Evolutionary conservation across 2,888 invertebrate species (phyloP), one percentile per base, ranked within the genome.

Genomic region (Drosophila nr. medialis): DNA sequence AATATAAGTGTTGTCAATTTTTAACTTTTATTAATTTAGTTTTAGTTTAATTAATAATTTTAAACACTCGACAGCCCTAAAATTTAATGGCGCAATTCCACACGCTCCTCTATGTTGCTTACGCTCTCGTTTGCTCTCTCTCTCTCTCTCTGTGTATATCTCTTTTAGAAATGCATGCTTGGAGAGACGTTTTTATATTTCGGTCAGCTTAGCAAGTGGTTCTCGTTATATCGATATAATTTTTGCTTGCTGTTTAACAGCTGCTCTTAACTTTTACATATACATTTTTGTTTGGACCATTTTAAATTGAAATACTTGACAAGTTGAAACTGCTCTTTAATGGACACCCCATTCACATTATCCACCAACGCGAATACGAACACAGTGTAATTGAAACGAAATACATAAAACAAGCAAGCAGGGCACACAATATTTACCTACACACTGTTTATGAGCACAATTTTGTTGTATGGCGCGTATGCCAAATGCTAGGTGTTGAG

Each of bases 381-480:
- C 45, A 24, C 5, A 60, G 30, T 63, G 24, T n/a, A 29, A 32
- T 5, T 11, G 54, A 38, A 18, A 18, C 21, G 18, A 51, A 51
- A 51, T 21, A 32, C 21, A 15, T 21, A 10, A 34, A 32, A 45
- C 45, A 24, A 45, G 45, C 24, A 45, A 32, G 15, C 15, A 24
- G 45, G 18, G 38, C 38, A 30, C 48, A 55, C 30, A 55, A 78
- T 66, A 77, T 90, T 91, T 81, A 76, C 90, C 91, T 88, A 86
- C 90, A 80, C 73, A 53, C 74, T 50, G 73, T 80, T 91, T 75
- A 90, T 88, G 91, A 87, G 79, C 90, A 73, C 75, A 73, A 79
- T 85, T 91, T 91, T 92, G 91, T 91, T 91, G 92, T 90, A 75
- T 73, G 78, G 77, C 77, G 80, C 91, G 82, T 89, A 91, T 91